A percentile compares a stretch with the other conserved stretches of the same genome.
phyloP scores from a whole-genome alignment of 2,797 vertebrate species.

The Thamnophis elegans region DNA sequence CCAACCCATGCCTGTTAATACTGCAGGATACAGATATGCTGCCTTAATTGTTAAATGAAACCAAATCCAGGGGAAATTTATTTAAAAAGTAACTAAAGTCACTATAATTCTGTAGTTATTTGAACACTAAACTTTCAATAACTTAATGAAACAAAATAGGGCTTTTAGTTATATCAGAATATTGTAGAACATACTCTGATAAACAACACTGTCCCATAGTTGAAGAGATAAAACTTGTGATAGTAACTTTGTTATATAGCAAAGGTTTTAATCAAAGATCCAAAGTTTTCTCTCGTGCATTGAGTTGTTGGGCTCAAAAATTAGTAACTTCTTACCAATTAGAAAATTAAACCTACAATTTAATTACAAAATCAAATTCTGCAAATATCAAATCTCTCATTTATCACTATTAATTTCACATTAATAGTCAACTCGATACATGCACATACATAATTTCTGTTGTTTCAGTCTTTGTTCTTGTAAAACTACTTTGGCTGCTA shows the following conservation, averaged over 20 bases:
- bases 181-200: neutral
- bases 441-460: neutral
- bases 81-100: neutral
- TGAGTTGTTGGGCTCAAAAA: neutral
- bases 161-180: neutral
- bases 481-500: neutral
- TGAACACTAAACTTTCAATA: neutral
- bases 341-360: neutral
- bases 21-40: neutral
- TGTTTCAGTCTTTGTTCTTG: neutral
- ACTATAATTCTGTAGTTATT: neutral
- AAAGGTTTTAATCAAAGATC: neutral
- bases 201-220: neutral
- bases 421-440: neutral
- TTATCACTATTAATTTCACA: neutral
- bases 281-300: neutral
- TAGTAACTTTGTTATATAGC: neutral
- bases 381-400: neutral
- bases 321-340: neutral
- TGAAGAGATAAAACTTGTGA: neutral
- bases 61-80: neutral
- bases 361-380: neutral
- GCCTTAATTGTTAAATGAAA: neutral
- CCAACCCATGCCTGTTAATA: neutral
- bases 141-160: neutral